A percentile compares a stretch with the other conserved stretches of the same genome.
Conservation (phyloP, 2,888 invertebrate species). For the Biston stratarius region DNA sequence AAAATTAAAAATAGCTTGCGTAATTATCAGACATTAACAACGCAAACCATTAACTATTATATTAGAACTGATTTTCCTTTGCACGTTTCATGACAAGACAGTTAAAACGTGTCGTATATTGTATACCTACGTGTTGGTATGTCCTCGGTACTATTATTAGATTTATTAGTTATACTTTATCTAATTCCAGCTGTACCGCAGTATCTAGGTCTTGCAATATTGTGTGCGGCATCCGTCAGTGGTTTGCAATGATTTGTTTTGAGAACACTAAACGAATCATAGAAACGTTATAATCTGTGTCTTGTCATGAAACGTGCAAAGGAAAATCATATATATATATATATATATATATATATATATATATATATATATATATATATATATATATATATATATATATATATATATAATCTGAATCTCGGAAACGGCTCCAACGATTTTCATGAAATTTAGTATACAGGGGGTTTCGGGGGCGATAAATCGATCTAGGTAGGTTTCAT, state of each 20-base stretch:
- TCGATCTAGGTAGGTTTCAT: no score
- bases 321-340: no score
- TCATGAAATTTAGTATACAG: no score
- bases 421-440: no score
- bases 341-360: no score
- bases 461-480: no score
- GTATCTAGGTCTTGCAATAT: slow-evolving; percentile 66
- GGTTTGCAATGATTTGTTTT: slow-evolving; percentile 37
- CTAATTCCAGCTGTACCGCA: slow-evolving; percentile 44
- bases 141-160: slow-evolving; percentile 33
- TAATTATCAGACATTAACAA: slow-evolving; percentile 28
- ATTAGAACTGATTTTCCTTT: slow-evolving; percentile 20
- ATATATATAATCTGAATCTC: no score
- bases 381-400: no score
- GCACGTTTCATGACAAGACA: slow-evolving; percentile 10
- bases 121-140: slow-evolving; percentile 18
- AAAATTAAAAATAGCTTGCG: slow-evolving; percentile 31
- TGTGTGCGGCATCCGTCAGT: slow-evolving; percentile 54
- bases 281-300: not conserved
- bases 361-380: no score
- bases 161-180: slow-evolving; percentile 23
- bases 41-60: slow-evolving; percentile 20
- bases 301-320: slow-evolving; percentile 11
- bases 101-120: slow-evolving; percentile 17
- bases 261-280: slow-evolving; percentile 7